Base-by-base conservation (phyloP, 2,888 invertebrate species). In the Itoplectis maculator region DNA sequence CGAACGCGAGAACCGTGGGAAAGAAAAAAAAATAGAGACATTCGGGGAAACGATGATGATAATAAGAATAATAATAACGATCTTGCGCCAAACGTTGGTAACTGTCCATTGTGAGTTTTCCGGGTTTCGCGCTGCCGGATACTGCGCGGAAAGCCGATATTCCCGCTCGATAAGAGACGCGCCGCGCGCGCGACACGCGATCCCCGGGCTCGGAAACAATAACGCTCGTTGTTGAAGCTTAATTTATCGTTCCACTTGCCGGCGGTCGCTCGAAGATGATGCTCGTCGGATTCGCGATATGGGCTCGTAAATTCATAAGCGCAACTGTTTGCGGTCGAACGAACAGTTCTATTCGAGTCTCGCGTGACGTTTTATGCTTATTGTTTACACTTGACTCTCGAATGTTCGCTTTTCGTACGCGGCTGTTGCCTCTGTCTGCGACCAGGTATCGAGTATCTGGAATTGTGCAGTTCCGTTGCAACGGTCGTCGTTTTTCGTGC, bases 91-190 rank as follows among this genome's bases (percentile, higher is more conserved):
- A 54, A 66, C 20, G 40, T 73, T 59, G 75, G 35, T 40, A 35
- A 65, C 47, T 37, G 35, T 29, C 37, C 65, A 66, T 77, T 72
- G 79, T 79, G 73, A 66, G 81, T 85, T 82, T 81, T 49, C 49
- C 79, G 65, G 73, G 78, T 83, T 82, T 45, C 40, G 73, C 56
- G 29, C 20, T 47, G 76, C 66, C 81, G 79, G 79, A 84, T 85
- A 85, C 83, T 85, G 79, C 70, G 72, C 81, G 82, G 84, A 86
- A 88, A 87, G 83, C 66, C 83, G 88, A 89, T 87, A 88, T 85
- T 86, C 74, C 68, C 83, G 70, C 82, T 84, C 70, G 84, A 84
- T 84, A 81, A 77, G 63, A 54, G 61, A 73, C 61, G 23, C 49
- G 2, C n/a, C n/a, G n/a, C n/a, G n/a, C n/a, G n/a, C n/a, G 68